These are phyloP conservation scores for Percopsis transmontana DNA, from an alignment of 2,113 vertebrate genomes.

Conservation along the genomic window DNA sequence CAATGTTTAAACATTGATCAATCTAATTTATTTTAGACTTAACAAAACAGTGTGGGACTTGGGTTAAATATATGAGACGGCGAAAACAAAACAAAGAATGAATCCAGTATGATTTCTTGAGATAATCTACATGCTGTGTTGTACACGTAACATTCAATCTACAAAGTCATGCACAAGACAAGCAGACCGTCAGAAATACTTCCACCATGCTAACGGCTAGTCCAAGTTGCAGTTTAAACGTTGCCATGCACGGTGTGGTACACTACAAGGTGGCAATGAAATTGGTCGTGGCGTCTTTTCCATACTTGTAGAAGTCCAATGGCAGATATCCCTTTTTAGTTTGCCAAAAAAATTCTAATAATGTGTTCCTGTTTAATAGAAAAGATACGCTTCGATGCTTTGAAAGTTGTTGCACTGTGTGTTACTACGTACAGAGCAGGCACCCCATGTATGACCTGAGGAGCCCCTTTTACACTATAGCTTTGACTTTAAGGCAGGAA, in stretches of 20 bases:
- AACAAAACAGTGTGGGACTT: slow-evolving; percentile 31
- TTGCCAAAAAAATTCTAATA: neutral
- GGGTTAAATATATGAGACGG: neutral
- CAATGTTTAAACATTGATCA: slow-evolving; percentile 1
- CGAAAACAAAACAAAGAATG: slow-evolving; percentile 26
- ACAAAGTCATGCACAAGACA: slow-evolving; percentile 69
- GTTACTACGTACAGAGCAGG: neutral
- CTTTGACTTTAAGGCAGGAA: slow-evolving; percentile 27
- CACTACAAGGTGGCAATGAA: slow-evolving; percentile 32
- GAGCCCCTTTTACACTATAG: neutral
- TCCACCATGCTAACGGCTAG: slow-evolving; percentile 68
- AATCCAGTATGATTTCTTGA: slow-evolving; percentile 73
- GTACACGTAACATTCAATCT: slow-evolving; percentile 59
- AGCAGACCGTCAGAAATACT: slow-evolving; percentile 58
- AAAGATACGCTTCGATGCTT: neutral
- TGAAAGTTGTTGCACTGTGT: neutral
- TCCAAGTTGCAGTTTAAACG: slow-evolving; percentile 62
- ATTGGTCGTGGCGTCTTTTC: slow-evolving; percentile 14
- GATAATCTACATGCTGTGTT: slow-evolving; percentile 61
- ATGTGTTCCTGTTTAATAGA: too few relatives aligned
- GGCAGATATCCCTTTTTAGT: neutral
- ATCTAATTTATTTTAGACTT: slow-evolving; percentile 6
- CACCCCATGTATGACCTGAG: slow-evolving; percentile 17
- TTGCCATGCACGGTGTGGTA: slow-evolving; percentile 67
- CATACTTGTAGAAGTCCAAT: neutral